Base-by-base conservation (phyloP, 2,113 vertebrate species). In the Pithys albifrons region DNA sequence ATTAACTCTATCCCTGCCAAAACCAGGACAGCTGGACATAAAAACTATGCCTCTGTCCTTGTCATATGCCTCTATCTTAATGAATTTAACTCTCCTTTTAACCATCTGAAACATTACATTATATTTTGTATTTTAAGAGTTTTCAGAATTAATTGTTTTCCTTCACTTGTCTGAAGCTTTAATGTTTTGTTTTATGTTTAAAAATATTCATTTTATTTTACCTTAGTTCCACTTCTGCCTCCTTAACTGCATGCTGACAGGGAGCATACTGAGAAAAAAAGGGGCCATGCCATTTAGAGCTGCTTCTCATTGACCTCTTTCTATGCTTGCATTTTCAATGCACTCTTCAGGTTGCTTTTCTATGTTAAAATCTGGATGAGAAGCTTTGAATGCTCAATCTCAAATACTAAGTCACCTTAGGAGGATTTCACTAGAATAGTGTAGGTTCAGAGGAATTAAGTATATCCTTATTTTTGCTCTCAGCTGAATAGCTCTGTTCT, bases 241-340 rank as follows among this genome's bases (percentile, higher is more conserved):
- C 73, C 45, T 91, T 89, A 69, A 75, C 69, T 85, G 35, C 57
- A 84, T 41, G 33, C 48, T 75, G 85, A 70, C 67, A 67, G 43
- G 11, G 20, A 83, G 19, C 24, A 76, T 46, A 82, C 65, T 83
- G 80, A 84, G 84, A 37, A 83, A 85, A 84, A 88, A 78, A 89
- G 14, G 3, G 65, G 27, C 24, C 37, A 57, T 10, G 43, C 14
- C 59, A 78, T 74, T 80, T 54, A 73, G 71, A 89, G 84, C 55
- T 87, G 72, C 69, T 94, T 89, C 75, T 83, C 84, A 77, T 73
- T 96, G 82, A 96, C 89, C 76, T 95, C 93, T 71, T 85, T 70
- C 87, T 88, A 48, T 79, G 67, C n/a, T 89, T 95, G 62, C 31
- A 91, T 92, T 95, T 84, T 91, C 72, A 86, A 74, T 80, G 57